Base-by-base conservation (phyloP, 2,113 vertebrate species). In the Cyanoderma ruficeps region DNA sequence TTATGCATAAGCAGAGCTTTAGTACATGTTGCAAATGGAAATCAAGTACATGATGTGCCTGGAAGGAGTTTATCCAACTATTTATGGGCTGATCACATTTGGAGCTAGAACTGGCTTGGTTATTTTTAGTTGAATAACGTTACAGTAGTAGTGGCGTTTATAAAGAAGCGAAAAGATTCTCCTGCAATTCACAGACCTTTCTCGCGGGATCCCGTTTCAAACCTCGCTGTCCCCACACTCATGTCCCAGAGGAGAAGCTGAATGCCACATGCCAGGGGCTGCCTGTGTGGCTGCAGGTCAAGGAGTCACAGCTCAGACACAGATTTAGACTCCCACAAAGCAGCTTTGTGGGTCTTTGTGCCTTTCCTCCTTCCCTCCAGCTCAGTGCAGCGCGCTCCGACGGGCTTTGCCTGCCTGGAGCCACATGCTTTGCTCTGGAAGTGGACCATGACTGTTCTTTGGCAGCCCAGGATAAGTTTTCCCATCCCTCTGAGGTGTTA, bases 21-120 rank as follows among this genome's bases (percentile, higher is more conserved):
- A 70, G 72, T 69, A 47, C 9, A 5, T 81, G 78, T 89, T 72
- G 78, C 79, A 94, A 95, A 91, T 94, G 92, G 75, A 91, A 97
- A 96, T 93, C 4, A 78, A 87, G 96, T 76, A 90, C 81, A 56
- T 70, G 90, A 80, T 88, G 94, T 94, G 78, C 89, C 83, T 89
- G 76, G 74, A 92, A 95, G 67, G 87, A 93, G 67, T 93, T 91
- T 91, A 88, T 96, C 84, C 57, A 15, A 74, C 87, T 89, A 85
- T 93, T 96, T 91, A 82, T 90, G 94, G 93, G 85, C 90, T 90
- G 94, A 94, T 95, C 69, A 56, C 89, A 89, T 93, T 96, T 92
- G 78, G 83, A 86, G 83, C 86, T 87, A 53, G 77, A 71, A 41
- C 61, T 37, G 75, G n/a, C 63, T 86, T 4, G 47, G 90, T 74